A percentile compares a stretch with the other conserved stretches of the same genome.
These are phyloP conservation scores for Galerucella pusilla DNA, from an alignment of 2,888 invertebrate genomes.

Conservation along the genomic window DNA sequence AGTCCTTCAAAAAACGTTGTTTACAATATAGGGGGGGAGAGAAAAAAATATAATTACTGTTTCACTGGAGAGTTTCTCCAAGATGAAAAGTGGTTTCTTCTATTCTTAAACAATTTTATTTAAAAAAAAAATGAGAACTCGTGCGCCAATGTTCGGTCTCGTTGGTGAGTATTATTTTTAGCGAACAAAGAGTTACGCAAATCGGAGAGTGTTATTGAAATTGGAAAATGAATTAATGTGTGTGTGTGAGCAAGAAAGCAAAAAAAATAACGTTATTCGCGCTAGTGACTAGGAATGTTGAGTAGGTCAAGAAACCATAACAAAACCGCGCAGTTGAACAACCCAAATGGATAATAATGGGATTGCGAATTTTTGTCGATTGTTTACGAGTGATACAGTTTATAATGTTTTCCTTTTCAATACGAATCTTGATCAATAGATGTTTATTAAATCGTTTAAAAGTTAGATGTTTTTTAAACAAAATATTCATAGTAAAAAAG, in stretches of 20 bases:
- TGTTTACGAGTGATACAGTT: neutral
- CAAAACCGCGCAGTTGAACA: conserved; percentile 23
- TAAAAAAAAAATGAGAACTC: neutral
- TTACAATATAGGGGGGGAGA: too few relatives aligned
- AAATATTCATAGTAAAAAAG: too few relatives aligned
- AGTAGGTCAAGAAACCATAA: conserved; percentile 30
- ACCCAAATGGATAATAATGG: conserved; percentile 29
- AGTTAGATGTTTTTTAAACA: too few relatives aligned
- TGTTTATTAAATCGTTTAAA: too few relatives aligned
- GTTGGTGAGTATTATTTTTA: conserved; percentile 12
- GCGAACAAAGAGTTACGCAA: conserved; percentile 30
- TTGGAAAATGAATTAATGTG: conserved; percentile 25
- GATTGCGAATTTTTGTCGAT: conserved; percentile 11
- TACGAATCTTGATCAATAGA: too few relatives aligned
- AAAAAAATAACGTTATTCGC: conserved; percentile 13
- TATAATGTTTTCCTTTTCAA: neutral
- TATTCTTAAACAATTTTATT: too few relatives aligned
- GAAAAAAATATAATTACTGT: too few relatives aligned
- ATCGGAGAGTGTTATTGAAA: conserved; percentile 22
- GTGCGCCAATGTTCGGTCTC: neutral
- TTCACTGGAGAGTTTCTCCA: too few relatives aligned
- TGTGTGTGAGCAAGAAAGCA: conserved; percentile 8
- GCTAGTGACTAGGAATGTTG: conserved; percentile 18
- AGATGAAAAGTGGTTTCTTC: too few relatives aligned
- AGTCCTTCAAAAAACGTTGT: too few relatives aligned